Base-by-base conservation (phyloP, 2,797 vertebrate species). In the Acanthornis magna region DNA sequence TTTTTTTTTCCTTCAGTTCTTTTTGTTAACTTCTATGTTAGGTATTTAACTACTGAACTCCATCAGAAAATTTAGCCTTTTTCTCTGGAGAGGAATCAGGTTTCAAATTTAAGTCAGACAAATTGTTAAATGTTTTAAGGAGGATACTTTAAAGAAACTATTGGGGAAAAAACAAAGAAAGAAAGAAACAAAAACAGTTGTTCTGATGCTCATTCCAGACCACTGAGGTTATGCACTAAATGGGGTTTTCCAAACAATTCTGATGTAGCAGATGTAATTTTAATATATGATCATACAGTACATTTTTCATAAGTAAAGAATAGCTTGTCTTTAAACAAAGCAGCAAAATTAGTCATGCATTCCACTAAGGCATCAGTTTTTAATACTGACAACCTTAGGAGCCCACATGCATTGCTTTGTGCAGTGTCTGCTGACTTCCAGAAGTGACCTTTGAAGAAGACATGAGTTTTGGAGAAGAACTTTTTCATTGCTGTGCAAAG, bases 251-350 rank as follows among this genome's bases (percentile, higher is more conserved):
- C 38, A 77, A 55, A 63, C 47, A 74, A 22, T 53, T 82, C 53
- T 80, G 30, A 38, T 26, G 15, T 42, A 66, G 58, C 38, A 85
- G 54, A 66, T 82, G 21, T 54, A 66, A 60, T 70, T 82, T 63
- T 65, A 92, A 80, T 68, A 67, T 22, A 9, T 61, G 25, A 71
- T 88, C 38, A 71, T 79, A 51, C 27, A 61, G 63, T 76, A 36
- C 9, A 43, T 91, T 96, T 94, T 94, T 91, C 23, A 8, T 68
- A 90, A 82, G 42, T 62, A 45, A 61, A 88, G 36, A 92, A 83
- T 74, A 91, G 38, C 34, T 91, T 95, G 47, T 68, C 74, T 66
- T 91, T 76, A 91, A 93, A 93, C 38, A 95, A 93, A 92, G 34
- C 48, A 78, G 27, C 9, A 72, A 71, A 74, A 89, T 91, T 54